Percentiles rank a stretch among this genome's conserved stretches.
Evolutionary conservation across 92 coral and sea anemone species (phyloP).

Genomic region (Bergia puertoricense): DNA sequence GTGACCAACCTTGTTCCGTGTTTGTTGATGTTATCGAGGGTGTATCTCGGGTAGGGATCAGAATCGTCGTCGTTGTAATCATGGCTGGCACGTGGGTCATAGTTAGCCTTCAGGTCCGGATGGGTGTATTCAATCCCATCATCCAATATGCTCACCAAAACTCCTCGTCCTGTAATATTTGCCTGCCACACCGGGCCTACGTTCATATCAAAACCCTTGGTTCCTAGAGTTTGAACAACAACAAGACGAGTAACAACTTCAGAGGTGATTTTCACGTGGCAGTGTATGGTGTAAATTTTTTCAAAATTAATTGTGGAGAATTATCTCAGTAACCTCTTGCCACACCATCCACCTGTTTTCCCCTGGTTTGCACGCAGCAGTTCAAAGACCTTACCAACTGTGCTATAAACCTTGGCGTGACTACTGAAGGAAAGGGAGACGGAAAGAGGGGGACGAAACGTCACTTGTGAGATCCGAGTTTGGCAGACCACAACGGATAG

Average conservation of each 20-base stretch:
- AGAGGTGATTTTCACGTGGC: no score
- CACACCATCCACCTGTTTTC: no score
- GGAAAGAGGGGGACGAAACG: no score
- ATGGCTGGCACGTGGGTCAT: neutral
- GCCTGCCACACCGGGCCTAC: constrained; percentile 58
- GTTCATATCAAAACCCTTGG: constrained; percentile 50
- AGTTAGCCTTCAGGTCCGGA: constrained; percentile 19
- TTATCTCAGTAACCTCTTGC: no score
- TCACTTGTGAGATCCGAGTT: no score
- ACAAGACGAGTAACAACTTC: neutral
- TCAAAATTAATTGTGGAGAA: no score
- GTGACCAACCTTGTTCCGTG: constrained; percentile 60
- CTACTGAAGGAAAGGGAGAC: no score
- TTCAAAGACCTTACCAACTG: no score
- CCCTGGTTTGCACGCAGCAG: no score
- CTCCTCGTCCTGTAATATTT: constrained; percentile 53
- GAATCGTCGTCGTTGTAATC: constrained; percentile 10
- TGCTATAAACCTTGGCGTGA: no score
- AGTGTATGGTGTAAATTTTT: no score
- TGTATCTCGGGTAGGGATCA: constrained; percentile 43
- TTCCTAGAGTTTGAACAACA: constrained; percentile 29
- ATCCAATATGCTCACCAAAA: constrained; percentile 39
- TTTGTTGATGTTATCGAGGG: constrained; percentile 40
- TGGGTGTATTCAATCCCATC: constrained; percentile 14
- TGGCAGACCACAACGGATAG: no score